Conservation (phyloP, 2,113 vertebrate species). For the Rhinolophus sinicus region DNA sequence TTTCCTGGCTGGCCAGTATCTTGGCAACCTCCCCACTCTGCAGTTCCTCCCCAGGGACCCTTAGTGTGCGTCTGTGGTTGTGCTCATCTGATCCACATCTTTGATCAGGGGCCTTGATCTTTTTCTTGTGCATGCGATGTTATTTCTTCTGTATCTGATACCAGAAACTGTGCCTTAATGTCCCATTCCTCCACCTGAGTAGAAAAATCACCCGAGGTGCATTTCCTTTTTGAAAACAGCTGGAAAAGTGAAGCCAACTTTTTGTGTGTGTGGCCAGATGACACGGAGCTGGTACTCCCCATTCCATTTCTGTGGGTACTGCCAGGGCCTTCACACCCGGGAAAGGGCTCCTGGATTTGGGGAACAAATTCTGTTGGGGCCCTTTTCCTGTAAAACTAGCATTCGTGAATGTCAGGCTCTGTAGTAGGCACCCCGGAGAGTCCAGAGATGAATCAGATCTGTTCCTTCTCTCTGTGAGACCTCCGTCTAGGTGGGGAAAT, state of each 20-base stretch:
- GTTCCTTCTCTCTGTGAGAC: background rate
- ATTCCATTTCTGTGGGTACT: background rate
- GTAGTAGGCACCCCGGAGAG: background rate
- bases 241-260: background rate
- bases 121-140: background rate
- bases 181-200: background rate
- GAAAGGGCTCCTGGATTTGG: background rate
- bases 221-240: background rate
- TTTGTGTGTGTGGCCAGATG: background rate
- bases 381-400: background rate
- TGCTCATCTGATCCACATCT: background rate
- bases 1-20: background rate
- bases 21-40: rapidly evolving
- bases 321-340: background rate
- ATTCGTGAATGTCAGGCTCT: background rate
- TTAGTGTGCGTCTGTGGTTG: background rate
- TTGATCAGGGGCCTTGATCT: constrained; percentile 32
- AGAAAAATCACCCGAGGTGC: background rate
- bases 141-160: background rate
- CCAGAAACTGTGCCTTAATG: background rate
- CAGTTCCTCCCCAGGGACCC: background rate
- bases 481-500: background rate
- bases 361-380: background rate
- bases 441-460: background rate
- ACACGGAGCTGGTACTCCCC: background rate